Evolutionary conservation across 2,888 invertebrate genomes (phyloP).

Genomic region (Lottia gigantea): DNA sequence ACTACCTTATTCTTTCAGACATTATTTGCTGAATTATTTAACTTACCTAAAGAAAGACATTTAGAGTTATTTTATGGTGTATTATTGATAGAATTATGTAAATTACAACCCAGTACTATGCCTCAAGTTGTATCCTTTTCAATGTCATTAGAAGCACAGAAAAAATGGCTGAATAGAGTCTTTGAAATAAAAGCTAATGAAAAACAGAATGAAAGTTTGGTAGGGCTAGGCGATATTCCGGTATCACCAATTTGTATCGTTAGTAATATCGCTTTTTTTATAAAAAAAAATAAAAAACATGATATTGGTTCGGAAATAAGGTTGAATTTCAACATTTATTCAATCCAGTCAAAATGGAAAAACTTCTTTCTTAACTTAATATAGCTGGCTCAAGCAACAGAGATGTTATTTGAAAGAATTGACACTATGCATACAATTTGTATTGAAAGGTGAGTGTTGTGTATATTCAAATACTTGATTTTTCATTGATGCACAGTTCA

Average conservation of each 20-base stretch:
- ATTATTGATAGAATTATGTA: constrained; percentile 94
- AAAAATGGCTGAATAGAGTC: too few relatives aligned
- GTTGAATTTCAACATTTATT: too few relatives aligned
- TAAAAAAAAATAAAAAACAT: too few relatives aligned
- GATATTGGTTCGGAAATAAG: too few relatives aligned
- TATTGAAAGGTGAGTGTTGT: constrained; percentile 86
- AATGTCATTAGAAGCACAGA: too few relatives aligned
- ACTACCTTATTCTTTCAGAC: constrained; percentile 70
- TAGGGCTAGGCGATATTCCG: too few relatives aligned
- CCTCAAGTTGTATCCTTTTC: constrained; percentile 78
- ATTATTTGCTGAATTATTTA: constrained; percentile 92
- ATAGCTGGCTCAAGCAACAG: constrained; percentile 92
- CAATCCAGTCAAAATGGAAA: background rate
- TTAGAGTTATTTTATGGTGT: constrained; percentile 94
- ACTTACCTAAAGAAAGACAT: constrained; percentile 88
- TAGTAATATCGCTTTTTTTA: too few relatives aligned
- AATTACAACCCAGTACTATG: constrained; percentile 95
- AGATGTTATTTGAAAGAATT: constrained; percentile 93
- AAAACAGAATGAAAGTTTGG: too few relatives aligned
- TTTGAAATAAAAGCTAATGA: too few relatives aligned
- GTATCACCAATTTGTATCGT: too few relatives aligned
- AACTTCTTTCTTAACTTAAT: constrained; percentile 23
- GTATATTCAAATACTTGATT: background rate
- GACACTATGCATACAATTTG: constrained; percentile 97
- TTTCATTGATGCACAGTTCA: background rate